These are phyloP conservation scores for Oscheius sp. DNA, from an alignment of 2,888 invertebrate species.

Conservation along the genomic window DNA sequence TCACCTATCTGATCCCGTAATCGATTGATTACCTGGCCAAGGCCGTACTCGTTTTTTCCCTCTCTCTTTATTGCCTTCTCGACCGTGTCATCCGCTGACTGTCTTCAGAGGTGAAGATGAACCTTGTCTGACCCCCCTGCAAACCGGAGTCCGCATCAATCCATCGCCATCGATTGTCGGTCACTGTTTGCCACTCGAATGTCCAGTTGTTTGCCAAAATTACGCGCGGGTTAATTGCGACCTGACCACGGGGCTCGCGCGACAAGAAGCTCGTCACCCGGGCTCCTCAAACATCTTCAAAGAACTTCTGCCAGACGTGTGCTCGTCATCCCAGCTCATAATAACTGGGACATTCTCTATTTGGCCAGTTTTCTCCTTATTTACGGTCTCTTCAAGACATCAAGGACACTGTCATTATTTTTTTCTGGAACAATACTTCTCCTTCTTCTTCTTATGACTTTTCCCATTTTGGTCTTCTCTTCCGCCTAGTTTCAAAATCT, in stretches of 20 bases:
- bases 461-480: not conserved
- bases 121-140: not conserved
- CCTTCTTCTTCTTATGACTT: not conserved
- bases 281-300: not conserved
- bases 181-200: constrained; percentile 33
- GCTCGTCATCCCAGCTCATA: not conserved
- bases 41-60: constrained; percentile 1
- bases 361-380: not conserved
- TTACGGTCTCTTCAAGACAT: no score
- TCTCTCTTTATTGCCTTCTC: not conserved
- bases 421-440: not conserved
- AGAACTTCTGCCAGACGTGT: no score
- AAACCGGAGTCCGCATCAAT: constrained; percentile 1
- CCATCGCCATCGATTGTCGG: not conserved
- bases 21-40: constrained; percentile 20
- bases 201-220: constrained; percentile 35
- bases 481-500: not conserved
- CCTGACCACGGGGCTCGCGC: constrained; percentile 32
- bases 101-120: no score
- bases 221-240: constrained; percentile 33
- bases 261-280: constrained; percentile 26
- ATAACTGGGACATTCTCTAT: not conserved
- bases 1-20: constrained; percentile 14
- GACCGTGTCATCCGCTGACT: no score
- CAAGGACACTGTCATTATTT: no score